Percentiles rank a stretch among this genome's conserved stretches.
Evolutionary conservation across 2,888 invertebrate genomes (phyloP).

Genomic region (Notodonta ziczac): DNA sequence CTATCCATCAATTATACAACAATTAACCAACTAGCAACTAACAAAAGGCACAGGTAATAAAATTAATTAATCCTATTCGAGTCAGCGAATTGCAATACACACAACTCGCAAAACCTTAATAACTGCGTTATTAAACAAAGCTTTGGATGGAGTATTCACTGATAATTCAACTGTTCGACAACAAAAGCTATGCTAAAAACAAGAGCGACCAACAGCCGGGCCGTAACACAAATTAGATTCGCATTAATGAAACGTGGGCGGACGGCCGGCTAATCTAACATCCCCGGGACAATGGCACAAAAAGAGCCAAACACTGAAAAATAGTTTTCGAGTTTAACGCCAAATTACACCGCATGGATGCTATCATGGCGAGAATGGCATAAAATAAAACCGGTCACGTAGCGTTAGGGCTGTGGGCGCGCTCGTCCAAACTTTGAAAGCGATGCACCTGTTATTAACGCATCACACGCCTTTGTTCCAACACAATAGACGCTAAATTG

Average conservation of each 20-base stretch:
- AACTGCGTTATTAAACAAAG: slow-evolving; percentile 47
- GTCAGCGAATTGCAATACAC: slow-evolving; percentile 1
- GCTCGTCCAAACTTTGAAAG: slow-evolving; percentile 60
- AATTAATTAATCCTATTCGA: neutral
- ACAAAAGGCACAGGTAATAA: neutral
- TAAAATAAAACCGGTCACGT: slow-evolving; percentile 79
- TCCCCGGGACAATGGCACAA: slow-evolving; percentile 62
- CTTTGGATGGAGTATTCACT: slow-evolving; percentile 59
- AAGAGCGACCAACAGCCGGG: slow-evolving; percentile 53
- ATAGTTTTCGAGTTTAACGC: slow-evolving; percentile 75
- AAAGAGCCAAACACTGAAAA: slow-evolving; percentile 72
- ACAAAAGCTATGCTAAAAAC: slow-evolving; percentile 66
- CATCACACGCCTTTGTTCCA: slow-evolving; percentile 78
- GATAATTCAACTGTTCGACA: slow-evolving; percentile 57
- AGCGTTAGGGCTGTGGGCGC: slow-evolving; percentile 50
- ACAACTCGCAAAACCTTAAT: slow-evolving; percentile 19
- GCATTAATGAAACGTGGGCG: slow-evolving; percentile 79
- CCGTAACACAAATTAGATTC: slow-evolving; percentile 73
- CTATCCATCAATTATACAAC: neutral
- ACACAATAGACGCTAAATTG: slow-evolving; percentile 81
- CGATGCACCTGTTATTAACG: slow-evolving; percentile 82
- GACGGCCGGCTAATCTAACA: slow-evolving; percentile 65
- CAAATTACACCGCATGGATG: slow-evolving; percentile 75
- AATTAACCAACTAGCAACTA: neutral
- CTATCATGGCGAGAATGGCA: slow-evolving; percentile 73